Conservation (phyloP, 2,797 vertebrate genomes). For the Agapornis canus region DNA sequence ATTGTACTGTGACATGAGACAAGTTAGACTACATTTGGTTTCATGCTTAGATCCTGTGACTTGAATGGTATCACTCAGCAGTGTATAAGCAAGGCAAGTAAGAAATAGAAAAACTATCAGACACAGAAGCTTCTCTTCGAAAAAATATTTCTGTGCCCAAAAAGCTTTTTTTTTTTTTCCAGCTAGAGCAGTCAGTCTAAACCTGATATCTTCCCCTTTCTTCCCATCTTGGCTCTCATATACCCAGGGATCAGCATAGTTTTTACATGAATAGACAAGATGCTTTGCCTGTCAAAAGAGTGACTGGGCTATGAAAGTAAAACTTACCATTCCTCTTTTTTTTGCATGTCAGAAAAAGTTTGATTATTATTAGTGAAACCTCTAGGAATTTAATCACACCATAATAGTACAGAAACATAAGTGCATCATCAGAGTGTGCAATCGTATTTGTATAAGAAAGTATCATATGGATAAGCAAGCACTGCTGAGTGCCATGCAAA, state of each 20-base stretch:
- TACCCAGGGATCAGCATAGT: background rate
- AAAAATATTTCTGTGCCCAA: background rate
- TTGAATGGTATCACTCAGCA: background rate
- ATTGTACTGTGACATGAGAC: background rate
- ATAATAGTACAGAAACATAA: background rate
- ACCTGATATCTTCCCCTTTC: background rate
- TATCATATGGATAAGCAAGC: background rate
- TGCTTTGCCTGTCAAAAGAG: background rate
- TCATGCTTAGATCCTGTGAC: background rate
- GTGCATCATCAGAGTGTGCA: accelerated
- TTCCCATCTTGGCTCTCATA: background rate
- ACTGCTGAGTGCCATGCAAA: background rate
- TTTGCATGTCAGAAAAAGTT: background rate
- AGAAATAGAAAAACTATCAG: background rate
- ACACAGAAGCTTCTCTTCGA: background rate
- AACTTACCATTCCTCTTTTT: background rate
- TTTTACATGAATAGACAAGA: background rate
- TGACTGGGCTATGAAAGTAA: background rate
- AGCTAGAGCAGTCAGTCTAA: background rate
- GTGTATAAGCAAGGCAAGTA: background rate
- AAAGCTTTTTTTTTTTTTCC: background rate
- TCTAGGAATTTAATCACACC: background rate
- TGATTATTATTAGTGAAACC: background rate
- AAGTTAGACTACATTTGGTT: background rate
- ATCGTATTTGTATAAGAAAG: background rate